phyloP scores from a whole-genome alignment of 2,113 vertebrate genomes.

The Osmerus mordax region DNA sequence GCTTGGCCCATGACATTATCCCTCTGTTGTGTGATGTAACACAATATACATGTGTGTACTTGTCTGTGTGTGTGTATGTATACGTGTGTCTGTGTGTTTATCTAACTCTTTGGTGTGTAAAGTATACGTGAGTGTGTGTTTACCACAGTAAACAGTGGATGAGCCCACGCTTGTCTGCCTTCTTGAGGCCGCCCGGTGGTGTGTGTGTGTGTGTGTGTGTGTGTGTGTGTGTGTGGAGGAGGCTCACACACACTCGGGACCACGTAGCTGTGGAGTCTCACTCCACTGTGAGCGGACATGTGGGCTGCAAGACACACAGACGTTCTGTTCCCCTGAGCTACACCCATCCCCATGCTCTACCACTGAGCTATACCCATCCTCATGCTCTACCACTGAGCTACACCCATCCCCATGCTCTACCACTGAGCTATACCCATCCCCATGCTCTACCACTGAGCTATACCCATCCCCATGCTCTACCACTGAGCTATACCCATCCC shows the following conservation, averaged over 20 bases:
- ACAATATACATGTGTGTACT: neutral
- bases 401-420: no score
- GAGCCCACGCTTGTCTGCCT: no score
- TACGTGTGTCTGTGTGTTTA: no score
- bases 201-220: neutral
- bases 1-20: neutral
- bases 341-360: neutral
- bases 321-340: neutral
- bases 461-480: no score
- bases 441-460: no score
- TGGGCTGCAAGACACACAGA: neutral
- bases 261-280: neutral
- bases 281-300: neutral
- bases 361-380: neutral
- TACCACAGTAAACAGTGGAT: no score
- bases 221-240: conserved; percentile 3
- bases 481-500: no score
- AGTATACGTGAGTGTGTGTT: no score
- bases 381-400: neutral
- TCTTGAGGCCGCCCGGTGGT: no score
- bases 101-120: no score
- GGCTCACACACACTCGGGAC: no score
- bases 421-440: no score
- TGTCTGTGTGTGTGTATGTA: neutral
- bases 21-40: neutral